phyloP scores from a whole-genome alignment of 2,797 vertebrate species.

The Phrynocephalus forsythii region DNA sequence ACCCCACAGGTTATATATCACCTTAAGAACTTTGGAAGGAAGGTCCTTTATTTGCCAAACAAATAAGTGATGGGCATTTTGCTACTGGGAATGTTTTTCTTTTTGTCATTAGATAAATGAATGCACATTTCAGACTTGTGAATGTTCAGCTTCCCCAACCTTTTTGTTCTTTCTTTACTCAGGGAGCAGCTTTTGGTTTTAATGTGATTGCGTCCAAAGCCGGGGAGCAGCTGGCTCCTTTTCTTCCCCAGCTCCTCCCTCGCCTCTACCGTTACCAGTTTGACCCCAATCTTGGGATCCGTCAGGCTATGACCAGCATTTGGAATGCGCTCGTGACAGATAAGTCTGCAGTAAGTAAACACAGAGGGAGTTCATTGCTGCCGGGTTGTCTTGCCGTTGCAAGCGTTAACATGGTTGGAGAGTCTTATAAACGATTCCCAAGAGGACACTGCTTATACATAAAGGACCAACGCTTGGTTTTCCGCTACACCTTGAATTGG shows the following conservation, averaged over 20 bases:
- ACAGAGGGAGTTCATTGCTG: neutral
- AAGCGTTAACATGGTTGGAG: neutral
- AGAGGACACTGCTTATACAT: neutral
- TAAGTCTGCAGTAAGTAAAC: conserved; percentile 86
- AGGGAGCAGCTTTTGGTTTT: conserved; percentile 99
- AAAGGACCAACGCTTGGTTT: neutral
- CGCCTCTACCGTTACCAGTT: conserved; percentile 98
- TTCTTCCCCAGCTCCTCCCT: conserved; percentile 92
- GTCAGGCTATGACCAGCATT: conserved; percentile 98
- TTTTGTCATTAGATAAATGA: neutral
- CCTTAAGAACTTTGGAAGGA: neutral
- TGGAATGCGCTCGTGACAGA: conserved; percentile 96
- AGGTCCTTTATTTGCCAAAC: neutral
- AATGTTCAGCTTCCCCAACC: neutral
- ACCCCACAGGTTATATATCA: neutral
- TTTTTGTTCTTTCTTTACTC: conserved; percentile 41
- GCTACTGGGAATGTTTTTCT: neutral
- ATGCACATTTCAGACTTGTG: neutral
- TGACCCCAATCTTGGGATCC: conserved; percentile 95
- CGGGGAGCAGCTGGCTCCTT: conserved; percentile 93
- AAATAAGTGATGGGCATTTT: neutral
- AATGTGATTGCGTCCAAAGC: conserved; percentile 95
- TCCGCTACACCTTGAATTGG: too few relatives aligned
- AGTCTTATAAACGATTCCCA: neutral
- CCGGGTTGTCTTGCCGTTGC: neutral